phyloP scores from a whole-genome alignment of 2,888 invertebrate species.

The Himalopsyche anomala region DNA sequence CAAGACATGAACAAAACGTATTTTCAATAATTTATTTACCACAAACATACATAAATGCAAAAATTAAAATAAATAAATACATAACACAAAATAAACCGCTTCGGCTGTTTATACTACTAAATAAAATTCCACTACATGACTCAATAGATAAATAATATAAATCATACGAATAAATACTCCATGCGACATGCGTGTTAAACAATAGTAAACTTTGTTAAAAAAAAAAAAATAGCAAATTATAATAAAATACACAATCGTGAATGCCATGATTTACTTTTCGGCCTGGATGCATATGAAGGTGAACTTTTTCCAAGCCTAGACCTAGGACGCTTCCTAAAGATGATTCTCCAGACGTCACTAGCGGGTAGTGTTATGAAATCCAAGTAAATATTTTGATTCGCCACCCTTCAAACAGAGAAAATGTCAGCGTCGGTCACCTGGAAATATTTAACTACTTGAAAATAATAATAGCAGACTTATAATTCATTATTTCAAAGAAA shows the following conservation, averaged over 20 bases:
- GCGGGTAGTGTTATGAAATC: too few species aligned
- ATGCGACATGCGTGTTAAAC: slow-evolving; percentile 64
- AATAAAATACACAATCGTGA: slow-evolving; percentile 42
- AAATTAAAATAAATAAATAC: slow-evolving; percentile 67
- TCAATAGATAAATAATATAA: slow-evolving; percentile 52
- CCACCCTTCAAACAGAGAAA: neutral
- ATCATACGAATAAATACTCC: slow-evolving; percentile 66
- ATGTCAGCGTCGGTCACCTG: neutral
- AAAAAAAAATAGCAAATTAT: slow-evolving; percentile 58
- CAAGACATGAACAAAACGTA: slow-evolving; percentile 64
- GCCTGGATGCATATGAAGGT: neutral
- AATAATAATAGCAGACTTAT: slow-evolving; percentile 26
- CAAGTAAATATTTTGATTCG: too few species aligned
- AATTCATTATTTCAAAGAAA: neutral
- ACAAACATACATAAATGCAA: slow-evolving; percentile 62
- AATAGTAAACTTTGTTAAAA: slow-evolving; percentile 52
- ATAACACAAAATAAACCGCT: slow-evolving; percentile 53
- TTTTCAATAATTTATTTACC: slow-evolving; percentile 62
- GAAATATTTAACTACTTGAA: slow-evolving; percentile 33
- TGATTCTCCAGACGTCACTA: too few species aligned
- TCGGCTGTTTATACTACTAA: slow-evolving; percentile 50
- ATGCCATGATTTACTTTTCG: slow-evolving; percentile 37
- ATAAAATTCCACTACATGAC: slow-evolving; percentile 52
- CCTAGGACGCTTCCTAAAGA: too few species aligned
- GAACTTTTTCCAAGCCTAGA: too few species aligned